Conservation (phyloP, 2,888 invertebrate species). For the Limnephilus lunatus region DNA sequence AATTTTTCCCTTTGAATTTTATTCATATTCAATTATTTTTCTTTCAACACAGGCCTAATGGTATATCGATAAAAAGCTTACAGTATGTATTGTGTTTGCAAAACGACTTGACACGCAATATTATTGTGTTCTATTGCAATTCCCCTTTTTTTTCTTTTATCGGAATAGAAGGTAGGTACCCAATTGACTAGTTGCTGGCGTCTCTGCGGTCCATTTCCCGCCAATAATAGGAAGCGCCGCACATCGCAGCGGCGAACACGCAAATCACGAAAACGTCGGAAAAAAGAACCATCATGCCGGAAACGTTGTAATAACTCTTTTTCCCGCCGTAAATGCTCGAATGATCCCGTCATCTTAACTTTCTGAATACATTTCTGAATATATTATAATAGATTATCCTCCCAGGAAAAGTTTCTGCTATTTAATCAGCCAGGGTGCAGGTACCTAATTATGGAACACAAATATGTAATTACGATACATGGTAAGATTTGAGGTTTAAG, state of each 20-base stretch:
- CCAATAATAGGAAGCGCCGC: conserved; percentile 17
- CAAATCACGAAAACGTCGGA: not conserved
- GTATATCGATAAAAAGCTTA: not conserved
- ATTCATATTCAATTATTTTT: not conserved
- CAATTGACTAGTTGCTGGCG: not conserved
- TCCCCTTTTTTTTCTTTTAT: not conserved
- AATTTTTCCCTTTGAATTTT: not conserved
- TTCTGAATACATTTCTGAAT: not conserved
- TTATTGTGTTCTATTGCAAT: not conserved
- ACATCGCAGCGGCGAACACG: conserved; percentile 1
- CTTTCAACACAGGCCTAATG: not conserved
- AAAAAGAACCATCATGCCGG: conserved; percentile 42
- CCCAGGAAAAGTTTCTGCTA: not conserved
- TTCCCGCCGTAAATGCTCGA: conserved; percentile 21
- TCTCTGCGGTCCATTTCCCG: conserved; percentile 45
- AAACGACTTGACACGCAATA: not conserved
- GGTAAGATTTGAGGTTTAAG: not conserved
- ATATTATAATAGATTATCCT: not conserved
- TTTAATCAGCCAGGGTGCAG: not conserved
- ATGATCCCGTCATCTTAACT: not conserved
- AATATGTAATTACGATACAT: not conserved
- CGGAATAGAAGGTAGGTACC: conserved; percentile 3
- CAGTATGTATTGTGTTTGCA: not conserved
- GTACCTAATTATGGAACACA: not conserved
- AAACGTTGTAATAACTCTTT: conserved; percentile 36